Base-by-base conservation (phyloP, 2,797 vertebrate genomes). In the Danionella dracula region DNA sequence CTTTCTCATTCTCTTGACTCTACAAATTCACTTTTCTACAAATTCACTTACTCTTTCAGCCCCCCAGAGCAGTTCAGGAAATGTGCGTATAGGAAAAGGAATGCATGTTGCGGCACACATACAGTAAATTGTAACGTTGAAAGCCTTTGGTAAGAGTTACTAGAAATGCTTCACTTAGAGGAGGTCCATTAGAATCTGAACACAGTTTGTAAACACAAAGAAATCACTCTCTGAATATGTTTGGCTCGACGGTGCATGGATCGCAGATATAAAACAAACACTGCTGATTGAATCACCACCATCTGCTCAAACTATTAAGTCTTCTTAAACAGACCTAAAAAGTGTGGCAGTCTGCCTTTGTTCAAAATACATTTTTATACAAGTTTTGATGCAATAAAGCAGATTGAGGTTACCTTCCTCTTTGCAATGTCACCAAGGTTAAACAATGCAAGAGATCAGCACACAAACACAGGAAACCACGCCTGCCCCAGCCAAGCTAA, bases 391-490 rank as follows among this genome's bases (percentile, higher is more conserved):
- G 37, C 40, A 11, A 37, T 51, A 31, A 37, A 9, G 27, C 46
- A 45, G 41, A 35, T 61, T 59, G 9, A 48, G 60, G 67, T 66
- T 73, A 44, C 41, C 82, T 88, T 89, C 86, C 87, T 87, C 78
- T 67, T 80, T 75, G 11, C 70, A 84, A 84, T 87, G 87, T 87
- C 86, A 87, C 72, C 74, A 57, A 66, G 56, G 58, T 72, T 41
- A 77, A 88, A 89, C 87, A 90, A 91, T 88, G 84, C 81, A 76
- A 60, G 80, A 86, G 86, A 82, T 76, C 72, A 76, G 85, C 72
- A 21, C 75, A 89, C 88, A 91, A 91, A 90, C 84, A 89, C 86
- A 87, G 90, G 90, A 91, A 91, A 83, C 80, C 62, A 78, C 79
- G 75, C 79, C 83, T 85, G 86, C 78, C 75, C 83, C 34, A 58